Evolutionary conservation across 2,113 vertebrate species (phyloP).

Genomic region (Zeus faber): DNA sequence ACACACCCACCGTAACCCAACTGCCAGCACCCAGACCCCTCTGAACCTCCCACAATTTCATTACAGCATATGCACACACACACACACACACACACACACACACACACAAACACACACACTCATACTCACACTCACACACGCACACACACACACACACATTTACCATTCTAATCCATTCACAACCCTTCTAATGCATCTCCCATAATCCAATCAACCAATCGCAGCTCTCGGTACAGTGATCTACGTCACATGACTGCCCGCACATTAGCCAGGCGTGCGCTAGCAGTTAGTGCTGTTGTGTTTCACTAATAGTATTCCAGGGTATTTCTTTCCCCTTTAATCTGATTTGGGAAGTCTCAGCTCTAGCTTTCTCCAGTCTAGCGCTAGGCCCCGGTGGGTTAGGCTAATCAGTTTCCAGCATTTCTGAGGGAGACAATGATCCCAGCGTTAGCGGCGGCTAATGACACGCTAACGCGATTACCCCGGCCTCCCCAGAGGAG

Average conservation of each 20-base stretch:
- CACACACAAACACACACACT: constrained; percentile 51
- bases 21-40: constrained; percentile 77
- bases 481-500: constrained; percentile 61
- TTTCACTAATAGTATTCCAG: constrained; percentile 86
- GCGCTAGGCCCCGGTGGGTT: constrained; percentile 59
- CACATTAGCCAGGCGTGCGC: constrained; percentile 41
- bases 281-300: constrained; percentile 76
- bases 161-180: constrained; percentile 83
- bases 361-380: constrained; percentile 60
- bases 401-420: constrained; percentile 77
- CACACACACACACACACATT: constrained; percentile 48
- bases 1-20: constrained; percentile 78
- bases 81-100: constrained; percentile 50
- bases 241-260: constrained; percentile 80
- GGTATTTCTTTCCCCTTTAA: constrained; percentile 75
- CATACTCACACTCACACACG: constrained; percentile 51
- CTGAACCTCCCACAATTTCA: constrained; percentile 86
- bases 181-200: constrained; percentile 79
- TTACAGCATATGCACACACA: constrained; percentile 67
- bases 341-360: constrained; percentile 70
- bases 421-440: constrained; percentile 81
- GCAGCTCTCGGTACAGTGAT: constrained; percentile 75
- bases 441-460: constrained; percentile 75
- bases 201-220: constrained; percentile 87
- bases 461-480: constrained; percentile 80